Evolutionary conservation across 2,113 vertebrate genomes (phyloP), one percentile per base, ranked within the genome.

Genomic region (Eurypyga helias): DNA sequence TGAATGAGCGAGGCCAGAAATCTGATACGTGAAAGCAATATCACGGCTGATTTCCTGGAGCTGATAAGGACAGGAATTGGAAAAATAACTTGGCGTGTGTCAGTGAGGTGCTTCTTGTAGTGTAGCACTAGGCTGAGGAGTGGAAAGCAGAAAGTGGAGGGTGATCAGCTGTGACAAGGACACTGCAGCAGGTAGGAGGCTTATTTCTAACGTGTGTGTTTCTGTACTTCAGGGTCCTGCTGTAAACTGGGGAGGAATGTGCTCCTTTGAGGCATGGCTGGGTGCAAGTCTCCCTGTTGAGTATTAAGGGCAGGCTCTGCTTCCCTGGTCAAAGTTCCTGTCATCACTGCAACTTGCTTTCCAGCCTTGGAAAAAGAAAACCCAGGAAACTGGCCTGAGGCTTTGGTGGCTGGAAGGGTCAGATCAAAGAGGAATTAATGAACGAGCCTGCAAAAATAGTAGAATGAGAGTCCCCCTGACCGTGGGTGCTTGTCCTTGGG

Each of bases 11-110:
- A 92, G 85, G 54, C 54, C 83, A 88, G 92, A 65, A 90, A 90
- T 72, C 70, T 61, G 82, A 72, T 83, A 29, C 0, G 8, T 45
- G 75, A 88, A 57, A 86, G 62, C 82, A 83, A 29, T 88, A 80
- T 86, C 79, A 85, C 0, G 0, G 78, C 41, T 57, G 75, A 72
- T 80, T 92, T 86, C 49, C 71, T 49, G 41, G 38, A 70, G 83
- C 75, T 83, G 66, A 34, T 72, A 57, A 83, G 82, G 76, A 69
- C 85, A 76, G 84, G 65, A 69, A 45, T 21, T 76, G 43, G 82
- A 51, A 87, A 94, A 93, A 64, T 49, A 83, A 20, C 66, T 84
- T 24, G 65, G 33, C 24, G 0, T 52, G 43, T 85, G 94, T 76
- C 70, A 77, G 26, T 31, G 61, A 92, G 61, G 34, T 31, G n/a